Evolutionary conservation across 1,140 invertebrate species (phyloP).

Genomic region (Elysia chlorotica): DNA sequence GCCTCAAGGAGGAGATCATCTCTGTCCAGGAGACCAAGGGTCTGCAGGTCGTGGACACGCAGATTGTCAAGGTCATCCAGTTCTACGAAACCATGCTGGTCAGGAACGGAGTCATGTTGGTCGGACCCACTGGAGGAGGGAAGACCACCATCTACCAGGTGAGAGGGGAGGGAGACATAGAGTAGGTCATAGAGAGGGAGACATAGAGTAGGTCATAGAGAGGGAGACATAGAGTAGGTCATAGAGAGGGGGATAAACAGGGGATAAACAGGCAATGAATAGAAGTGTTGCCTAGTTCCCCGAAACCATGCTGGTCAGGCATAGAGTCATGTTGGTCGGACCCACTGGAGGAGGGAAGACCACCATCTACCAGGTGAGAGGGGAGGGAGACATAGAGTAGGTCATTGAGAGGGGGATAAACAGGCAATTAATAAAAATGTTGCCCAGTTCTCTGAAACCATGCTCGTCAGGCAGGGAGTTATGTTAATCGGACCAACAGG

Average conservation of each 20-base stretch:
- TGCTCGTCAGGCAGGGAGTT: too few relatives aligned
- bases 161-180: too few relatives aligned
- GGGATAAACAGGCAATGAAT: too few relatives aligned
- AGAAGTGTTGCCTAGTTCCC: slow-evolving; percentile 64
- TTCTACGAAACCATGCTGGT: slow-evolving; percentile 64
- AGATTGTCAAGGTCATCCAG: slow-evolving; percentile 63
- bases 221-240: too few relatives aligned
- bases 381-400: too few relatives aligned
- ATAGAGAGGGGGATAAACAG: too few relatives aligned
- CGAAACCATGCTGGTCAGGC: slow-evolving; percentile 62
- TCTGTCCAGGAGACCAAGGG: slow-evolving; percentile 32
- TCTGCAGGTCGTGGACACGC: slow-evolving; percentile 50
- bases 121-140: slow-evolving; percentile 63
- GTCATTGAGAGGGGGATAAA: too few relatives aligned
- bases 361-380: slow-evolving; percentile 33
- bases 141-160: slow-evolving; percentile 64
- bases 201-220: too few relatives aligned
- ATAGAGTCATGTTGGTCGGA: slow-evolving; percentile 64
- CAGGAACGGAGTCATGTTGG: slow-evolving; percentile 64
- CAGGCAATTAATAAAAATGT: too few relatives aligned
- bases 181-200: too few relatives aligned
- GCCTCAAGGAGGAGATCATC: slow-evolving; percentile 57
- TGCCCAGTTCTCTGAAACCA: too few relatives aligned
- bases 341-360: slow-evolving; percentile 63
- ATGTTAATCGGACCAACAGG: too few relatives aligned